Evolutionary conservation across 2,888 invertebrate species (phyloP).

Genomic region (Melolontha melolontha): DNA sequence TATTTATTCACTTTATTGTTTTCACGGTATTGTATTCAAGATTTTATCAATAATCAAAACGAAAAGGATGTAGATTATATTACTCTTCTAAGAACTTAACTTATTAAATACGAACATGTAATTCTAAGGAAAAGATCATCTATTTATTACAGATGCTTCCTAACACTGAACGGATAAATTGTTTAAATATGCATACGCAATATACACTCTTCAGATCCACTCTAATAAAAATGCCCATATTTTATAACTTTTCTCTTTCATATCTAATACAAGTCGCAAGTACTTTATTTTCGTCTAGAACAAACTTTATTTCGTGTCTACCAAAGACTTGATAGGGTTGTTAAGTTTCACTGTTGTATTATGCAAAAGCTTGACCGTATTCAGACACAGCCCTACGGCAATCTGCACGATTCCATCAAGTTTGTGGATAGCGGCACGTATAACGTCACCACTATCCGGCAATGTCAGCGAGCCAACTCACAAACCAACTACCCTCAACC

Average conservation of each 20-base stretch:
- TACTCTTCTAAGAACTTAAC: no score
- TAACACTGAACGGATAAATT: background rate
- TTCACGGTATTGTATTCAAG: no score
- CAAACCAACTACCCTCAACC: constrained; percentile 8
- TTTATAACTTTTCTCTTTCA: constrained; percentile 14
- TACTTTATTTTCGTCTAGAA: constrained; percentile 8
- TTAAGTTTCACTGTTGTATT: constrained; percentile 49
- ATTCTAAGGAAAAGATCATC: no score
- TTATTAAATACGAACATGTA: no score
- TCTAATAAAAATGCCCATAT: constrained; percentile 20
- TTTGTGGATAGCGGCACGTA: constrained; percentile 17
- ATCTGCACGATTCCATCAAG: constrained; percentile 44
- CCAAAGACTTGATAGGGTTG: constrained; percentile 35
- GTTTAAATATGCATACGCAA: background rate
- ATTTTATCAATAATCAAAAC: no score
- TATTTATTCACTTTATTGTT: no score
- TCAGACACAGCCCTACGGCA: constrained; percentile 30
- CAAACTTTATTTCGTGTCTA: constrained; percentile 25
- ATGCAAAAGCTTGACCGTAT: constrained; percentile 52
- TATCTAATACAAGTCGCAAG: background rate
- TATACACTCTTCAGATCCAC: background rate
- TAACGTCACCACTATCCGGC: background rate
- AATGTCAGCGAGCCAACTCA: constrained; percentile 14
- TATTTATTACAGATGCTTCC: background rate
- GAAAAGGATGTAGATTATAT: no score